These are phyloP conservation scores for Pheosia tremula DNA, from an alignment of 2,888 invertebrate genomes.

Conservation along the genomic window DNA sequence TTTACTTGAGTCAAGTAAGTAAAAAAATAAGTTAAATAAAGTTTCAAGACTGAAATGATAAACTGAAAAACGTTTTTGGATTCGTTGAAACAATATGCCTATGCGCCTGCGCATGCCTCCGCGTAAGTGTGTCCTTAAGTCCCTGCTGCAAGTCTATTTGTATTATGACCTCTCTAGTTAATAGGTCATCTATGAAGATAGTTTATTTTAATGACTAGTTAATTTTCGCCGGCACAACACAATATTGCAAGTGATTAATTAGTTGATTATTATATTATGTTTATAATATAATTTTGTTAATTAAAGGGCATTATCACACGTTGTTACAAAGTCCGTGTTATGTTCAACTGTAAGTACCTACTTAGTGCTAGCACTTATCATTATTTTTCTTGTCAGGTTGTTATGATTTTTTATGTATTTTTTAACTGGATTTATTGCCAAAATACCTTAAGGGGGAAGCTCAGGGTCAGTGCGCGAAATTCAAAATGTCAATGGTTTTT, in stretches of 20 bases:
- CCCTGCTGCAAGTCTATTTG: constrained; percentile 45
- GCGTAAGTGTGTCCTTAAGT: constrained; percentile 23
- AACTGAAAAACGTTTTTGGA: constrained; percentile 17
- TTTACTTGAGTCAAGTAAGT: constrained; percentile 63
- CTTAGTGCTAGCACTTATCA: constrained; percentile 24
- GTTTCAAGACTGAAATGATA: constrained; percentile 53
- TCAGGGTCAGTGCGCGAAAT: too few species aligned
- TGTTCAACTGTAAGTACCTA: constrained; percentile 39
- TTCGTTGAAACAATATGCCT: constrained; percentile 19
- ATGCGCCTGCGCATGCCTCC: background rate
- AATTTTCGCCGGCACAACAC: constrained; percentile 24
- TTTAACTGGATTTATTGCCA: background rate
- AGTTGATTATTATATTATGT: constrained; percentile 33
- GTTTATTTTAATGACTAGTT: constrained; percentile 19
- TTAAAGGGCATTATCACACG: constrained; percentile 47
- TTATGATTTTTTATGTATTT: background rate
- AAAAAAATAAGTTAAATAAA: constrained; percentile 52
- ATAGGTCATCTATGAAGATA: constrained; percentile 35
- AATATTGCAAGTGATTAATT: constrained; percentile 32
- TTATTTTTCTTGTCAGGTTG: constrained; percentile 16
- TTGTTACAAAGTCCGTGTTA: constrained; percentile 54
- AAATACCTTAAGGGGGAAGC: too few species aligned
- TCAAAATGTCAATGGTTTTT: too few species aligned
- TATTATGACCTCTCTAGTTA: constrained; percentile 51
- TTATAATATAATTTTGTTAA: constrained; percentile 46